These are phyloP conservation scores for Mamestra configurata DNA, from an alignment of 1,140 invertebrate species.

Conservation along the genomic window DNA sequence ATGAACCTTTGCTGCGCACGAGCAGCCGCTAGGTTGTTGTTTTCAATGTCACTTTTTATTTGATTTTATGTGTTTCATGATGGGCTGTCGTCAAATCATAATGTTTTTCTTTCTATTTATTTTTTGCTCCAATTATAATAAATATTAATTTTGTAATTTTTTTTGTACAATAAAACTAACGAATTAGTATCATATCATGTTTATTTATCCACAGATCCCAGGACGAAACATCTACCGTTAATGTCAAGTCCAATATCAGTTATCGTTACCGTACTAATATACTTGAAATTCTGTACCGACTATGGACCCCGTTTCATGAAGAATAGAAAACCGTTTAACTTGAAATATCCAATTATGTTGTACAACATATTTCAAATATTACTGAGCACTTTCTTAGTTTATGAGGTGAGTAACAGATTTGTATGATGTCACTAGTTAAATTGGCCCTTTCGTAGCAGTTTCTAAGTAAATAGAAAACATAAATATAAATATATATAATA, in stretches of 20 bases:
- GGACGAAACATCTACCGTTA: slow-evolving; percentile 94
- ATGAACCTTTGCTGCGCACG: too few relatives aligned
- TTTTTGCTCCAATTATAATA: not conserved
- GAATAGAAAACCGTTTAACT: slow-evolving; percentile 92
- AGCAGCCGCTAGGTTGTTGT: too few relatives aligned
- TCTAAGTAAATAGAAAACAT: too few relatives aligned
- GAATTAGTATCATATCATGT: not conserved
- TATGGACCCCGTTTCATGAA: slow-evolving; percentile 93
- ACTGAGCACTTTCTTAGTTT: slow-evolving; percentile 90
- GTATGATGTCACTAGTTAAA: too few relatives aligned
- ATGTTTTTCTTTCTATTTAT: too few relatives aligned
- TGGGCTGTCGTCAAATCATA: too few relatives aligned
- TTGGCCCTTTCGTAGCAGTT: too few relatives aligned
- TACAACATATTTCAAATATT: slow-evolving; percentile 94
- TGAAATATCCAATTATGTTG: slow-evolving; percentile 91
- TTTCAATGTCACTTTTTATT: too few relatives aligned
- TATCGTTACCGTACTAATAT: slow-evolving; percentile 90
- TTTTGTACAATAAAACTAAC: not conserved
- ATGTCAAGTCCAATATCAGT: slow-evolving; percentile 92
- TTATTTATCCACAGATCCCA: slow-evolving; percentile 85
- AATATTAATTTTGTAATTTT: not conserved
- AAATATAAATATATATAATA: too few relatives aligned
- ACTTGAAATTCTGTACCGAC: slow-evolving; percentile 91
- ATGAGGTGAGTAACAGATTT: slow-evolving; percentile 89
- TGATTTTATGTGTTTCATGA: too few relatives aligned